phyloP scores from a whole-genome alignment of 2,797 vertebrate genomes.

The Macroramphosus scolopax region DNA sequence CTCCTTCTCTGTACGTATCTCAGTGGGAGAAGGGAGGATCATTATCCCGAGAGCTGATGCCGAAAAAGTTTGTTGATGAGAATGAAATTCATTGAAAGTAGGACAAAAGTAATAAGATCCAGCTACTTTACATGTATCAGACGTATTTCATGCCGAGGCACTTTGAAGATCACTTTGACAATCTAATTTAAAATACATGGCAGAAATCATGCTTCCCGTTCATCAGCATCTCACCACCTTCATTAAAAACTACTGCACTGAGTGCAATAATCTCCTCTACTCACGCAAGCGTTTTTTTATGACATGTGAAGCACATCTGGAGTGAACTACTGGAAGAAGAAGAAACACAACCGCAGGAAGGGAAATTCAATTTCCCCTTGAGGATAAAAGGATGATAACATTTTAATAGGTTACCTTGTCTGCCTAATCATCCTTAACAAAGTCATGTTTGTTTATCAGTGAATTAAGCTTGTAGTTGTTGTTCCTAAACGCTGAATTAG shows the following conservation, averaged over 20 bases:
- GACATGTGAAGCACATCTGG: neutral
- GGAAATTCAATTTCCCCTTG: slow-evolving; percentile 14
- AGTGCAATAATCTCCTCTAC: slow-evolving; percentile 16
- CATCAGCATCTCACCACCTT: slow-evolving; percentile 34
- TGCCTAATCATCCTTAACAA: slow-evolving; percentile 23
- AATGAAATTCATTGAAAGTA: slow-evolving; percentile 58
- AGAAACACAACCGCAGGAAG: slow-evolving; percentile 38
- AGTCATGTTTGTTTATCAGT: slow-evolving; percentile 26
- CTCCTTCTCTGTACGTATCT: slow-evolving; percentile 36
- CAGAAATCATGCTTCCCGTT: slow-evolving; percentile 19
- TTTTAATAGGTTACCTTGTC: slow-evolving; percentile 26
- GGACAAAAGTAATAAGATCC: slow-evolving; percentile 61
- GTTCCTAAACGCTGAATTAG: slow-evolving; percentile 22
- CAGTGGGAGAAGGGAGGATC: slow-evolving; percentile 54
- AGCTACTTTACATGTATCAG: slow-evolving; percentile 22
- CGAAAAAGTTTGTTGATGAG: slow-evolving; percentile 42
- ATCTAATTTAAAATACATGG: slow-evolving; percentile 6
- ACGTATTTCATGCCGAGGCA: slow-evolving; percentile 6
- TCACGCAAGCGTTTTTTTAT: slow-evolving; percentile 22
- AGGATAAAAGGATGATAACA: slow-evolving; percentile 1
- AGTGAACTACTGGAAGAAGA: slow-evolving; percentile 22
- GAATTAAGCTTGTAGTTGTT: slow-evolving; percentile 19
- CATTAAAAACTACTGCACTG: slow-evolving; percentile 26
- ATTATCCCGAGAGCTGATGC: slow-evolving; percentile 45
- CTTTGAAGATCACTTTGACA: slow-evolving; percentile 7